These are phyloP conservation scores for Sussaba pulchella DNA, from an alignment of 2,888 invertebrate genomes.

Conservation along the genomic window DNA sequence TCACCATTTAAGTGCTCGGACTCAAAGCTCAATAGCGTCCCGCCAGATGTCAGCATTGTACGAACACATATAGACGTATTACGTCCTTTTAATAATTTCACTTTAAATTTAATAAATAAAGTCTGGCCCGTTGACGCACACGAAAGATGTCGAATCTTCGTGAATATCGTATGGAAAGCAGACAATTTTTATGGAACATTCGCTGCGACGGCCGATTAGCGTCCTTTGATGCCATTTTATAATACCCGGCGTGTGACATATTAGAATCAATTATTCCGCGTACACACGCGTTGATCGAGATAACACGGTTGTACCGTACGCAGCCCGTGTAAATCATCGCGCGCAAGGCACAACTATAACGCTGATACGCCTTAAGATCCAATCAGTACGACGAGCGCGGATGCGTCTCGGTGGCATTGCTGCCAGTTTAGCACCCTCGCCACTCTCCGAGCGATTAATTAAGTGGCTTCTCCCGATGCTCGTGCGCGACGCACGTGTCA, in stretches of 20 bases:
- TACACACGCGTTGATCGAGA: background rate
- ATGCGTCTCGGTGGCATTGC: slow-evolving; percentile 49
- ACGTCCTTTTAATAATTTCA: no score
- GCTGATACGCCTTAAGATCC: background rate
- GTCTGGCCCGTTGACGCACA: no score
- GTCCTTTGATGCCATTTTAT: background rate
- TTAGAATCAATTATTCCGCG: slow-evolving; percentile 19
- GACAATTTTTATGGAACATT: no score
- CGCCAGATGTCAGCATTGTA: no score
- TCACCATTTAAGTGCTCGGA: no score
- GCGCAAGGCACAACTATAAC: no score
- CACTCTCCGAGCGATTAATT: background rate
- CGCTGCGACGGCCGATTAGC: background rate
- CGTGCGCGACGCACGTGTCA: slow-evolving; percentile 62
- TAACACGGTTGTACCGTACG: background rate
- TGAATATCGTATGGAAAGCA: no score
- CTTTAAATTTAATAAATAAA: no score
- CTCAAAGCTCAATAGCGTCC: no score
- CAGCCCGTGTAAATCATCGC: slow-evolving; percentile 11
- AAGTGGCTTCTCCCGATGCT: slow-evolving; percentile 4
- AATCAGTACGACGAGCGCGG: slow-evolving; percentile 32
- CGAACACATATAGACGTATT: no score
- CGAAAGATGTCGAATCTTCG: no score
- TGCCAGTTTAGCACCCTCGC: slow-evolving; percentile 40
- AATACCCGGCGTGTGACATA: background rate